These are phyloP conservation scores for Tortricodes alternella DNA, from an alignment of 2,888 invertebrate species.

Conservation along the genomic window DNA sequence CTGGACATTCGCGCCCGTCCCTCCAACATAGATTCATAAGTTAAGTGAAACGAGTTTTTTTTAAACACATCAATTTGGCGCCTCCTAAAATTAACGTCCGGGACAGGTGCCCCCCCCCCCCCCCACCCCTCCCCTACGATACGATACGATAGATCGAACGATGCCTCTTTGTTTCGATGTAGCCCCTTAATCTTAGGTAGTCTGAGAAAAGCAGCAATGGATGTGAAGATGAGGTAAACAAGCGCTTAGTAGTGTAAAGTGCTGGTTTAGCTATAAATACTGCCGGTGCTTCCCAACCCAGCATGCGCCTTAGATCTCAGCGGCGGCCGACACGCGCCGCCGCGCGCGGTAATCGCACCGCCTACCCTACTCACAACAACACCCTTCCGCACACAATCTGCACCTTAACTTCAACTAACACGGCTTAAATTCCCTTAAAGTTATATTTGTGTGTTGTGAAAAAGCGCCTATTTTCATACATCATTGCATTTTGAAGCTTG, in stretches of 20 bases:
- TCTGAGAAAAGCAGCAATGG: not conserved
- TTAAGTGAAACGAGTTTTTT: too few species aligned
- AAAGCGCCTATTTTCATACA: slow-evolving; percentile 1
- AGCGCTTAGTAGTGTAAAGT: not conserved
- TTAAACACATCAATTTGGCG: too few species aligned
- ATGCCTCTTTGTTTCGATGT: too few species aligned
- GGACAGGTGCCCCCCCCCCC: too few species aligned
- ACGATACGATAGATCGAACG: too few species aligned
- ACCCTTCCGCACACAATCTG: not conserved
- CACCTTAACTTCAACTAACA: slow-evolving; percentile 29
- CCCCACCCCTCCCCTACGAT: too few species aligned
- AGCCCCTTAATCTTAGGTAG: not conserved
- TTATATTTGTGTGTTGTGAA: not conserved
- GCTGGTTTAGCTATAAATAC: slow-evolving; percentile 54
- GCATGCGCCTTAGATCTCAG: slow-evolving; percentile 68
- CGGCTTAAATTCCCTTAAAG: not conserved
- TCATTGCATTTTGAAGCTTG: slow-evolving; percentile 36
- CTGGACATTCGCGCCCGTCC: too few species aligned
- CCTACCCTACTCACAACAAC: slow-evolving; percentile 55
- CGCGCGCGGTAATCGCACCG: slow-evolving; percentile 66
- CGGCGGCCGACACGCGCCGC: slow-evolving; percentile 77
- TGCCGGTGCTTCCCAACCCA: slow-evolving; percentile 46
- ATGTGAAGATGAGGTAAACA: not conserved
- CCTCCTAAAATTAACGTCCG: too few species aligned
- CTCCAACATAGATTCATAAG: too few species aligned